Evolutionary conservation across 2,113 vertebrate species (phyloP), one percentile per base, ranked within the genome.

Genomic region (Osmerus mordax): DNA sequence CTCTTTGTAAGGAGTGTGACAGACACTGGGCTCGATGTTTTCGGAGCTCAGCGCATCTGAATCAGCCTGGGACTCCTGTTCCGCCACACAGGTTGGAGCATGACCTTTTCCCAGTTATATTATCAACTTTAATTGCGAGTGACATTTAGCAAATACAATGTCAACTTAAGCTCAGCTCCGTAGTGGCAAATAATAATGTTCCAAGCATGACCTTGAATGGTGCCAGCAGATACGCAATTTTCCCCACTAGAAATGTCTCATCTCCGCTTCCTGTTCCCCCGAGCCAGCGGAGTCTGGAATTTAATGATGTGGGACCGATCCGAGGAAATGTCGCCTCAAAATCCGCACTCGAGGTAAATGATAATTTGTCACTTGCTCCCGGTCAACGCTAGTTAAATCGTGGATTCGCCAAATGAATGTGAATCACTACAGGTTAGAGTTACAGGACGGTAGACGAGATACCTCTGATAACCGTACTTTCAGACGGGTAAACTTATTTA

Each of bases 101-200:
- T 91, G 90, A 93, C 92, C 92, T 93, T 92, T 91, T 82, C 88
- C 21, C 71, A 64, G 80, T 86, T 89, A 85, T 86, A 90, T 89
- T 89, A 91, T 91, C 87, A 87, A 78, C 81, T 91, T 90, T 91
- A 93, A 93, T 93, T 91, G 87, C 87, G 75, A 90, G 84, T 92
- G 91, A 92, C 90, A 92, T 92, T 93, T 91, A 87, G 70, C 80
- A 87, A 91, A 91, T 86, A 92, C 88, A 86, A 88, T 79, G 90
- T 70, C 89, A 84, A 77, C 86, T 87, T 88, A 88, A 83, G 69
- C 78, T 23, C 51, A 78, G 79, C 81, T 78, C 61, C 76, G 74
- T 72, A 74, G 80, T 79, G 84, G 80, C 82, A 86, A 87, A 85
- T 84, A 80, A 86, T 88, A 80, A 87, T 87, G 87, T 83, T 78